Evolutionary conservation across 2,888 invertebrate species (phyloP), one percentile per base, ranked within the genome.

Genomic region (Sinelater perroti): DNA sequence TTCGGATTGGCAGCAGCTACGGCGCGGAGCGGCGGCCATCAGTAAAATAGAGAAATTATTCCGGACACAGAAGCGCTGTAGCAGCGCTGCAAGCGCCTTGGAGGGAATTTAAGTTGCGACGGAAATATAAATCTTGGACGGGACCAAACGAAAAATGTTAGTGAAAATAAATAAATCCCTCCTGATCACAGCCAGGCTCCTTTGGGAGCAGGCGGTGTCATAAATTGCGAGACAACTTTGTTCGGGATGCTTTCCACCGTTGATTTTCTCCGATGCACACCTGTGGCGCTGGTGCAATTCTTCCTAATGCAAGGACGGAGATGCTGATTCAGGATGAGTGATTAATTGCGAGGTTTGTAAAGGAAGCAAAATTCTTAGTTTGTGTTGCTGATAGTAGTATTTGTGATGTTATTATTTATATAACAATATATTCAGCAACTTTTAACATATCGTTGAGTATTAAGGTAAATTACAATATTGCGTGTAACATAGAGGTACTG

Each of bases 91-190:
- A 51, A 44, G 45, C 28, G 31, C 40, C 45, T 50, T 20, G 47
- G 46, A 45, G 24, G 36, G 44, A 55, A 60, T 60, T 60, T 60
- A 60, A 60, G 55, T 46, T 60, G 31, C 49, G 36, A 28, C 28
- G 20, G 28, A 61, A 33, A 53, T 46, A 65, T 66, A 68, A 67
- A 68, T 67, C 64, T 63, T 42, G 20, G 30, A 33, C 30, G 46
- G 50, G 53, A 60, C 56, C 60, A 60, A 67, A 65, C 63, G 65
- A 66, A 64, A 63, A 63, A 65, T 61, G 60, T 51, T 59, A 61
- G 63, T 54, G 62, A 66, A 65, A 69, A 67, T 67, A 67, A 67
- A 67, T 69, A 67, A 66, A 67, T 66, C 63, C 62, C 61, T 42
- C 56, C 60, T 67, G 67, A 67, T 66, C 65, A 64, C 60, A 62